Conservation (phyloP, 2,797 vertebrate genomes). For the Phataginus tricuspis region DNA sequence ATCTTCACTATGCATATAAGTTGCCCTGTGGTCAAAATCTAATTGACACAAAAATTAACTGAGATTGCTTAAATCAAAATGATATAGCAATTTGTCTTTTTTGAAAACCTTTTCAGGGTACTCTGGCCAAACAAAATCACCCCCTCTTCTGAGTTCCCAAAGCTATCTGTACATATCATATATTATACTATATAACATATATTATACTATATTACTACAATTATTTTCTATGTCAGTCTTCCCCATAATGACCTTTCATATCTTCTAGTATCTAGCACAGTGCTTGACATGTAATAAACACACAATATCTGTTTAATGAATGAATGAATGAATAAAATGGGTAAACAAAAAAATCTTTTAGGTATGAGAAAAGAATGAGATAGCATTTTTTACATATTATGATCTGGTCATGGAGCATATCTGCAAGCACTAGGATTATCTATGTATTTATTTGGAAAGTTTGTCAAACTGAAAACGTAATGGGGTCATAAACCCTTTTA, state of each 20-base stretch:
- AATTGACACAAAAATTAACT: not conserved
- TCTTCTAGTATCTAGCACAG: not conserved
- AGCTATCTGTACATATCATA: not conserved
- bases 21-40: conserved; percentile 1
- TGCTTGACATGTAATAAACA: not conserved
- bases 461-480: conserved; percentile 38
- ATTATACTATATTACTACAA: not conserved
- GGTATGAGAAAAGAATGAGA: not conserved
- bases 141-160: not conserved
- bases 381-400: not conserved
- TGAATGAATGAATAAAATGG: not conserved
- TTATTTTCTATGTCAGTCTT: not conserved
- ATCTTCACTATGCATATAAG: not conserved
- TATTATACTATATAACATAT: not conserved
- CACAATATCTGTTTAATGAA: not conserved
- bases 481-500: not conserved
- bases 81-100: not conserved
- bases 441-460: conserved; percentile 2
- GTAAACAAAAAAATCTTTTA: not conserved
- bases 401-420: not conserved
- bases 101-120: not conserved
- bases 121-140: not conserved
- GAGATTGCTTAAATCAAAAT: not conserved
- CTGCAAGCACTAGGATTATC: not conserved
- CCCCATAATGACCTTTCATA: not conserved